Conservation (phyloP, 2,797 vertebrate genomes). For the Arrhamphus sclerolepis region DNA sequence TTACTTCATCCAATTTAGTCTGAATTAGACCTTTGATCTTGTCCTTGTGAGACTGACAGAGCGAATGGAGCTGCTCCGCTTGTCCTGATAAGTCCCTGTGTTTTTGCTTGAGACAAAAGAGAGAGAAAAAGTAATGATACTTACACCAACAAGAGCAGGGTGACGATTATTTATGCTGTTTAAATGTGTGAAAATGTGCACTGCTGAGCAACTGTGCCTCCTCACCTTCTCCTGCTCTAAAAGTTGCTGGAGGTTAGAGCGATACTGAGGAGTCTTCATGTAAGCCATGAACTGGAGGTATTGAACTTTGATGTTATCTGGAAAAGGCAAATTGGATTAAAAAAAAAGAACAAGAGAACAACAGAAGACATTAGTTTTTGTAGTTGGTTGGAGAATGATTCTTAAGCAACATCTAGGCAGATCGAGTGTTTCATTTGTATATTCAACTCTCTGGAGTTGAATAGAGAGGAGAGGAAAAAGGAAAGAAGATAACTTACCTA, state of each 20-base stretch:
- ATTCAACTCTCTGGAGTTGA: no score
- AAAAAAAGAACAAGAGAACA: not conserved
- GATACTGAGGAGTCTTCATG: conserved; percentile 97
- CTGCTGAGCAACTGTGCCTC: not conserved
- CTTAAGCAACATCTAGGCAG: no score
- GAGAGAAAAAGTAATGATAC: not conserved
- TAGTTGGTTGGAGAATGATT: not conserved
- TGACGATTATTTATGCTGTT: not conserved
- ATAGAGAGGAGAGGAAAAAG: no score
- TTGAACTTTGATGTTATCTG: conserved; percentile 97
- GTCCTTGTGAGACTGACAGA: conserved; percentile 95
- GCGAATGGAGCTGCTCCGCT: conserved; percentile 89
- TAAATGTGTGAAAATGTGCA: not conserved
- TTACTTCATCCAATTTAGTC: conserved; percentile 96
- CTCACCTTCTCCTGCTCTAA: conserved; percentile 95
- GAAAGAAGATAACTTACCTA: conserved; percentile 80
- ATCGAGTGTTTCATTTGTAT: no score
- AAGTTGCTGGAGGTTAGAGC: conserved; percentile 91
- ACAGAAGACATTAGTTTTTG: not conserved
- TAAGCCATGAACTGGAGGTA: conserved; percentile 97
- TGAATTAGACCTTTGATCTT: conserved; percentile 94
- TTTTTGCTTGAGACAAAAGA: conserved; percentile 83
- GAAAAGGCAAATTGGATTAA: not conserved
- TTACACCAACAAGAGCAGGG: not conserved
- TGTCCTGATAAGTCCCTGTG: conserved; percentile 90